Base-by-base conservation (phyloP, 2,888 invertebrate species). In the Polylopha cassiicola region DNA sequence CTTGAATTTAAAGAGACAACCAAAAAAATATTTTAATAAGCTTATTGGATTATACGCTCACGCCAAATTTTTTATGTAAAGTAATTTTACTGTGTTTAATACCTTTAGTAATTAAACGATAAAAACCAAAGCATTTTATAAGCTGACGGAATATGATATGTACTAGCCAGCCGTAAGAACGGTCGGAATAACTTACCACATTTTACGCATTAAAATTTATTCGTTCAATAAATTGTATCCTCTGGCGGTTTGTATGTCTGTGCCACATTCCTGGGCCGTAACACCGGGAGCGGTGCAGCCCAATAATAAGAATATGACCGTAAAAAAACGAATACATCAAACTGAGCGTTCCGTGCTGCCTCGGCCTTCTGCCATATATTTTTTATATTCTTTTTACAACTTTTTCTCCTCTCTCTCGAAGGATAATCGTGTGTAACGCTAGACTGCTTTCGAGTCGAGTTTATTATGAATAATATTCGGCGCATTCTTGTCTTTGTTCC, bases 211-310 rank as follows among this genome's bases (percentile, higher is more conserved):
- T 44, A 46, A 48, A 44, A 47, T 22, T 32, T 17, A 9, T 7
- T 8, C 3, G 15, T 17, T 32, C 26, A 11, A 37, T 42, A 42
- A 39, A 46, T 32, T 61, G 77, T 59, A 82, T 67, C 62, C 68
- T 79, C 81, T 79, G 63, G 48, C 46, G 52, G 37, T 46, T 44
- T 52, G 44, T 56, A 50, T 50, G 48, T 82, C 84, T 80, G 55
- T 73, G 71, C 65, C 69, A 71, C 82, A 85, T 85, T 82, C 85
- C 82, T 55, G 69, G 72, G 58, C 64, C 86, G 86, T 86, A 86
- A 86, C 81, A 86, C 85, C 82, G 75, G 87, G 81, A 85, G 86
- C 86, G 76, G 70, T 71, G 70, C 73, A 68, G 67, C 73, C 73
- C 76, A 82, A 81, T 79, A 82, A 84, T 81, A 82, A 76, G 75